A percentile compares a stretch with the other conserved stretches of the same genome.
These are phyloP conservation scores for Sebastes fasciatus DNA, from an alignment of 2,113 vertebrate genomes.

Conservation along the genomic window DNA sequence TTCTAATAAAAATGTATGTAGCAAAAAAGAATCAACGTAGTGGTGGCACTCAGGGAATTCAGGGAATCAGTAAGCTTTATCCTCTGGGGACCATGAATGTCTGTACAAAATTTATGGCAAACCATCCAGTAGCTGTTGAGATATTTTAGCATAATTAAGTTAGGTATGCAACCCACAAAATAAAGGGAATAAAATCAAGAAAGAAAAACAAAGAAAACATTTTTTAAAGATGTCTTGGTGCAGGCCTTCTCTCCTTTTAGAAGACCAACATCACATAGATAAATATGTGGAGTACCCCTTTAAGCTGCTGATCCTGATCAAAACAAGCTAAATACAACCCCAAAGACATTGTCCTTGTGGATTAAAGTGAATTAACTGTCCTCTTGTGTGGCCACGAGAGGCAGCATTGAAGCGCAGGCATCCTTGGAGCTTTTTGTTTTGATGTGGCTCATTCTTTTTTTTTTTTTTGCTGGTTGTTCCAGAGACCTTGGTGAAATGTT, in stretches of 20 bases:
- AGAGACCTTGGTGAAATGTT: constrained; percentile 71
- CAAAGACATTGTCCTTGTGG: constrained; percentile 11
- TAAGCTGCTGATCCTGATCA: constrained; percentile 10
- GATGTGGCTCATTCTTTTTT: constrained; percentile 38
- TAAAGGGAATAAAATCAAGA: not conserved
- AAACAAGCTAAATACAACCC: not conserved
- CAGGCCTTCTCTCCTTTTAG: not conserved
- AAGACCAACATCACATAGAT: not conserved
- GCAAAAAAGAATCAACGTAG: not conserved
- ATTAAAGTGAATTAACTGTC: not conserved
- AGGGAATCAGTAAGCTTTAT: not conserved
- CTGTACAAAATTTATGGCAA: not conserved
- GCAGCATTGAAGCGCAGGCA: constrained; percentile 12
- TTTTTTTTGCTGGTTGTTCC: constrained; percentile 31
- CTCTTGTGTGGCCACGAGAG: constrained; percentile 12
- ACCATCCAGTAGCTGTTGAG: no score
- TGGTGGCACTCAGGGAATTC: not conserved
- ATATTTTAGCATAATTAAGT: not conserved
- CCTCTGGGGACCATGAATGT: not conserved
- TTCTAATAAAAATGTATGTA: not conserved
- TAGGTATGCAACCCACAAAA: not conserved
- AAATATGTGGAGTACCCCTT: not conserved
- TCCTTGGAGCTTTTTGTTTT: constrained; percentile 61
- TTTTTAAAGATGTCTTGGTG: not conserved
- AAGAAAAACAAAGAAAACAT: not conserved